Base-by-base conservation (phyloP, 2,888 invertebrate species). In the Drosophila paracracens region DNA sequence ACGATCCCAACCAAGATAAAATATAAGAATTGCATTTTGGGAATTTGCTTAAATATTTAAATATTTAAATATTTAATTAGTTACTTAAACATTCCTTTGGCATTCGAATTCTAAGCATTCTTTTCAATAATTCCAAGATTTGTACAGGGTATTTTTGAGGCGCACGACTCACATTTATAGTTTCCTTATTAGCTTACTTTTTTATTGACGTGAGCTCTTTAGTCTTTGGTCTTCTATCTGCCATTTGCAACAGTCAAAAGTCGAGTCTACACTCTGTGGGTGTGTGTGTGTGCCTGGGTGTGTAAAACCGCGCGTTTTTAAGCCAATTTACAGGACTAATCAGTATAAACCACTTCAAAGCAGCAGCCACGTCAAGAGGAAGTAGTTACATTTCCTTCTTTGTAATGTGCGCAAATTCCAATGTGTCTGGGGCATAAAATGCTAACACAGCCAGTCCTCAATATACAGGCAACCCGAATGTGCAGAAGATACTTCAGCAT, bases 261-360 rank as follows among this genome's bases (percentile, higher is more conserved):
- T 43, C 36, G 33, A 60, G 27, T 54, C 31, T 33, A 8, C 31
- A n/a, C 46, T 4, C 18, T 51, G 60, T 57, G 52, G 18, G 5
- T 35, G 16, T 35, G 10, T 33, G 38, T 52, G 25, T 60, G 50
- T 70, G 62, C 53, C 58, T 71, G 68, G 59, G 31, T 57, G 46
- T 57, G 40, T 46, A 21, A 70, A 74, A 77, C 86, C 80, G 65
- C 74, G 83, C 76, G 76, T 72, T 80, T 85, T 90, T 75, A 76
- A 81, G 86, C 76, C 78, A 82, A 88, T 88, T 90, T 74, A 69
- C 63, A 76, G 76, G 89, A 80, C 85, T 88, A 88, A 90, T 88
- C 90, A 88, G 83, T 78, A 82, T 78, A 85, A 85, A 89, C 85
- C 89, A 89, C 89, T 87, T 85, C 88, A 86, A 85, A 86, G 90